These are phyloP conservation scores for Thera britannica DNA, from an alignment of 2,888 invertebrate species.

Conservation along the genomic window DNA sequence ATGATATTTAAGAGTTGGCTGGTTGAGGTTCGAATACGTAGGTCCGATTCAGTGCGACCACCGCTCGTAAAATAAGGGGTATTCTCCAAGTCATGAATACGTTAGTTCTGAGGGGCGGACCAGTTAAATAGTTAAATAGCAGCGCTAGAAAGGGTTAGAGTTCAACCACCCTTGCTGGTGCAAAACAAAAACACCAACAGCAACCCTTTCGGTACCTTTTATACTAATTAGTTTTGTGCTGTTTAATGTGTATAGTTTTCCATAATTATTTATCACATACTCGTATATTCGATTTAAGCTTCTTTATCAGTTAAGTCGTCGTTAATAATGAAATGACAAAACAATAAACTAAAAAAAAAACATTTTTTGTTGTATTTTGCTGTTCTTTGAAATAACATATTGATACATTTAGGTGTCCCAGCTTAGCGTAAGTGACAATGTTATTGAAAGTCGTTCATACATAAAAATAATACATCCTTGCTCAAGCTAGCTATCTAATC, in stretches of 20 bases:
- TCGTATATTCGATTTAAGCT: no score
- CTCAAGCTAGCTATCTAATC: slow-evolving; percentile 32
- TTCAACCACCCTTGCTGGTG: slow-evolving; percentile 37
- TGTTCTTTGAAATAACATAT: no score
- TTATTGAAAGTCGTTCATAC: background rate
- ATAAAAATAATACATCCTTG: slow-evolving; percentile 13
- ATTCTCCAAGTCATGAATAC: slow-evolving; percentile 81
- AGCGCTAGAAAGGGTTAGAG: slow-evolving; percentile 58
- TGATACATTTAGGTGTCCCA: no score
- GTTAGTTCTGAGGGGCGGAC: slow-evolving; percentile 69
- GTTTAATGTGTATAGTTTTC: slow-evolving; percentile 5
- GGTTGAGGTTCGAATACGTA: slow-evolving; percentile 66
- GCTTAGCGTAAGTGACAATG: background rate
- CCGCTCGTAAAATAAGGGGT: slow-evolving; percentile 76
- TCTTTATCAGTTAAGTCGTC: no score
- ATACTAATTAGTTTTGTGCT: slow-evolving; percentile 33
- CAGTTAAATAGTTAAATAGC: slow-evolving; percentile 80
- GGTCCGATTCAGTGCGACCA: slow-evolving; percentile 73
- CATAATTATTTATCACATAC: background rate
- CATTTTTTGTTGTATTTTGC: no score
- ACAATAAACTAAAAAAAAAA: no score
- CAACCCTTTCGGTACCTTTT: slow-evolving; percentile 25
- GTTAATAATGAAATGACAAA: no score
- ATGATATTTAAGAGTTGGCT: slow-evolving; percentile 63
- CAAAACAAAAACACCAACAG: slow-evolving; percentile 34